Evolutionary conservation across 2,113 vertebrate genomes (phyloP).

Genomic region (Perca fluviatilis): DNA sequence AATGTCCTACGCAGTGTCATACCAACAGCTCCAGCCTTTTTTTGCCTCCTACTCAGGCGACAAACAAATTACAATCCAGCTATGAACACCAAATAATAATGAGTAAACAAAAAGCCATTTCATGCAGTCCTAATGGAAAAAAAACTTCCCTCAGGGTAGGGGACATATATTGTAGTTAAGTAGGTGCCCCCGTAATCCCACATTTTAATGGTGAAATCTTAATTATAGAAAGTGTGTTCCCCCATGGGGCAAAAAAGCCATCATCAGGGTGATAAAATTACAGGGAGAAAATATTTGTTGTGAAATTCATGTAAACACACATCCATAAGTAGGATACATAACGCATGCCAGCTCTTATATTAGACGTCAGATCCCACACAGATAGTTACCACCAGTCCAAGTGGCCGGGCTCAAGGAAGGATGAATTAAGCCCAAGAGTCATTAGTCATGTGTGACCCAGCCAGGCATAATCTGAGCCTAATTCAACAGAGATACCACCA

Average conservation of each 20-base stretch:
- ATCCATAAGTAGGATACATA: background rate
- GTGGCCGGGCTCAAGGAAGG: conserved; percentile 52
- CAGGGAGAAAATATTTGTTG: conserved; percentile 34
- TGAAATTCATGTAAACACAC: conserved; percentile 44
- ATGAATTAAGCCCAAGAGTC: conserved; percentile 66
- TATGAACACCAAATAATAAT: conserved; percentile 64
- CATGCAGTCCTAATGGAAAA: conserved; percentile 61
- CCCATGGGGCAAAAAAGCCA: conserved; percentile 39
- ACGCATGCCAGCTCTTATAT: conserved; percentile 7
- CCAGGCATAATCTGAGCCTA: conserved; percentile 74
- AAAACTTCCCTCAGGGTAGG: conserved; percentile 56
- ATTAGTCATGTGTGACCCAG: conserved; percentile 78
- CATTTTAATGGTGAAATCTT: conserved; percentile 65
- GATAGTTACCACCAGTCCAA: conserved; percentile 21
- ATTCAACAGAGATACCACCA: conserved; percentile 77
- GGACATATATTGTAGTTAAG: conserved; percentile 56
- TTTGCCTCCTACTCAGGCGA: conserved; percentile 31
- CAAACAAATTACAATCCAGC: conserved; percentile 57
- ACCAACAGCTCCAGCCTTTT: conserved; percentile 14
- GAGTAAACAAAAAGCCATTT: conserved; percentile 68
- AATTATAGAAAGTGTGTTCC: conserved; percentile 63
- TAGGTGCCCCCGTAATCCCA: conserved; percentile 42
- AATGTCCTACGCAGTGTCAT: conserved; percentile 28
- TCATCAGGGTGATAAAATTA: conserved; percentile 45
- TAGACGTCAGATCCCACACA: conserved; percentile 31